Evolutionary conservation across 1,140 invertebrate species (phyloP).

Genomic region (Gonatopus flavifemur): DNA sequence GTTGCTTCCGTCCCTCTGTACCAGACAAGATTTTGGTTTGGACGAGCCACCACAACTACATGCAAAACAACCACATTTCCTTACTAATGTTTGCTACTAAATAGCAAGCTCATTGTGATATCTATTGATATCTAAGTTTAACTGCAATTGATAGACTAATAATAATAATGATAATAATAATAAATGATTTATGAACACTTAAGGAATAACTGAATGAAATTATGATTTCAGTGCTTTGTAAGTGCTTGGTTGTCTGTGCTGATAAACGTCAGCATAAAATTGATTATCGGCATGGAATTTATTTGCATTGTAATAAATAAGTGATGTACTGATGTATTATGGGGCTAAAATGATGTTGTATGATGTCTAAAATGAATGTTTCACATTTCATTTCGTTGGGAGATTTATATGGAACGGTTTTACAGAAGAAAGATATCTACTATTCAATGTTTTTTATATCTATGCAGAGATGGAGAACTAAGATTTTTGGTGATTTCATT

Average conservation of each 20-base stretch:
- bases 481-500: too few species aligned
- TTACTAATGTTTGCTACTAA: conserved; percentile 42
- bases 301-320: too few species aligned
- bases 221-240: background rate
- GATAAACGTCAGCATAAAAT: background rate
- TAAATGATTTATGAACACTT: background rate
- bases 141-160: conserved; percentile 2
- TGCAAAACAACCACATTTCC: conserved; percentile 60
- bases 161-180: too few species aligned
- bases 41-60: conserved; percentile 67
- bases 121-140: conserved; percentile 18
- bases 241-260: background rate
- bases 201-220: background rate
- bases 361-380: too few species aligned
- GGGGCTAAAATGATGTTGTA: too few species aligned
- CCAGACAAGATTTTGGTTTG: conserved; percentile 77
- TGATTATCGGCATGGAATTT: too few species aligned
- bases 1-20: conserved; percentile 65
- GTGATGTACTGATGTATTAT: too few species aligned
- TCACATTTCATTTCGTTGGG: too few species aligned
- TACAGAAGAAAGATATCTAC: too few species aligned
- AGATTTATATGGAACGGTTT: too few species aligned
- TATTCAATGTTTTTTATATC: too few species aligned
- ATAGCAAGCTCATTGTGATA: conserved; percentile 26
- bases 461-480: too few species aligned